Evolutionary conservation across 2,888 invertebrate genomes (phyloP).

Genomic region (Aleiodes alternator): DNA sequence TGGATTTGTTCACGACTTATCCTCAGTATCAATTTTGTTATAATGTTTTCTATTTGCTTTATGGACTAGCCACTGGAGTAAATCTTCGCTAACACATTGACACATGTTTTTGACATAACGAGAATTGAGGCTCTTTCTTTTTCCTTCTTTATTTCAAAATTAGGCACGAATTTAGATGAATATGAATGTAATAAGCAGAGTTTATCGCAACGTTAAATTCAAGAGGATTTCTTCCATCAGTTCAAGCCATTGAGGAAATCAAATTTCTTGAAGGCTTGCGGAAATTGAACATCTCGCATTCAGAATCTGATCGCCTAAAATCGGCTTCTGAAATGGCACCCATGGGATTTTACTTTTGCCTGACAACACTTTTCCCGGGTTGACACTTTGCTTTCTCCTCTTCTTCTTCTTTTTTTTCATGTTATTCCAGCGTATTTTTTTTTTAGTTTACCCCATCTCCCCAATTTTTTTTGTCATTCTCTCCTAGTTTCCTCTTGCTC

Average conservation of each 20-base stretch:
- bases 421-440: neutral
- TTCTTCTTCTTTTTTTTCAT: slow-evolving; percentile 1
- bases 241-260: slow-evolving; percentile 56
- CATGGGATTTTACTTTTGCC: slow-evolving; percentile 35
- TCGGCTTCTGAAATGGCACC: slow-evolving; percentile 51
- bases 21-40: slow-evolving; percentile 69
- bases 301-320: slow-evolving; percentile 58
- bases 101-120: no score
- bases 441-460: slow-evolving; percentile 26
- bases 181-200: slow-evolving; percentile 16
- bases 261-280: slow-evolving; percentile 55
- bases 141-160: neutral
- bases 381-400: slow-evolving; percentile 36
- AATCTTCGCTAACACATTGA: neutral
- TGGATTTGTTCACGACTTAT: slow-evolving; percentile 69
- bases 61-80: slow-evolving; percentile 23
- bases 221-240: slow-evolving; percentile 25
- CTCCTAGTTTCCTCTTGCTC: slow-evolving; percentile 18
- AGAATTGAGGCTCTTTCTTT: no score
- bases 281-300: slow-evolving; percentile 62
- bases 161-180: slow-evolving; percentile 9
- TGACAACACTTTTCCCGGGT: slow-evolving; percentile 45
- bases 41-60: slow-evolving; percentile 55
- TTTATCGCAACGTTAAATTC: slow-evolving; percentile 18
- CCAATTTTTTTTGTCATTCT: neutral